Percentiles rank a stretch among this genome's conserved stretches.
Conservation (phyloP, 1,140 invertebrate genomes). For the Drosophila busckii region DNA sequence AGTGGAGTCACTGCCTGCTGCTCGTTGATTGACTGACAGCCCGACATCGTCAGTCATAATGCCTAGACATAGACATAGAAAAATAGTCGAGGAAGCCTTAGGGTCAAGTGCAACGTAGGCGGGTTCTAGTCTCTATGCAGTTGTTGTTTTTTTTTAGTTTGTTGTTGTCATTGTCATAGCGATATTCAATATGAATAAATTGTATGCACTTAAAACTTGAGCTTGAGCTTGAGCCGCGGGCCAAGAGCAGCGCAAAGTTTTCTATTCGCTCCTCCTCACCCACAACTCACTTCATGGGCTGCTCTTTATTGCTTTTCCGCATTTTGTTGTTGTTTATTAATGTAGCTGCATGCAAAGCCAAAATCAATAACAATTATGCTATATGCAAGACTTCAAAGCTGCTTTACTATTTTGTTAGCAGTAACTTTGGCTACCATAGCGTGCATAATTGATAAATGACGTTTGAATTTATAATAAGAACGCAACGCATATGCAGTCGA, state of each 20-base stretch:
- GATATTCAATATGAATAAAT: conserved; percentile 18
- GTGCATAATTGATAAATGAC: no score
- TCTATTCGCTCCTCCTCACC: neutral
- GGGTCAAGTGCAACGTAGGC: conserved; percentile 27
- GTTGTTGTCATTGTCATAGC: conserved; percentile 28
- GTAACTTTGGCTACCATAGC: no score
- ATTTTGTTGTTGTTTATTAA: conserved; percentile 4
- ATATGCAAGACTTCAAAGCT: conserved; percentile 17
- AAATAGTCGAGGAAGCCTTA: neutral
- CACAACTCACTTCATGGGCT: no score
- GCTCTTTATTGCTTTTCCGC: conserved; percentile 9
- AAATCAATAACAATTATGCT: conserved; percentile 42
- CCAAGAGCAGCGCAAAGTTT: conserved; percentile 17
- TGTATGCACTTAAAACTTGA: conserved; percentile 26
- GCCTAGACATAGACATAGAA: neutral
- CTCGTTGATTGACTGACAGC: conserved; percentile 37
- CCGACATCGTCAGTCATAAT: conserved; percentile 23
- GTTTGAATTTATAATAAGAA: no score
- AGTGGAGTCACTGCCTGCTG: conserved; percentile 13
- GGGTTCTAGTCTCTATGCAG: conserved; percentile 3
- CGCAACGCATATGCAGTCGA: no score
- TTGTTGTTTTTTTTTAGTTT: conserved; percentile 16
- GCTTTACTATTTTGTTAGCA: no score
- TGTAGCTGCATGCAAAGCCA: conserved; percentile 23
- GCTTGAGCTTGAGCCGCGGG: neutral